phyloP scores from a whole-genome alignment of 2,113 vertebrate genomes.

The Laticauda colubrina region DNA sequence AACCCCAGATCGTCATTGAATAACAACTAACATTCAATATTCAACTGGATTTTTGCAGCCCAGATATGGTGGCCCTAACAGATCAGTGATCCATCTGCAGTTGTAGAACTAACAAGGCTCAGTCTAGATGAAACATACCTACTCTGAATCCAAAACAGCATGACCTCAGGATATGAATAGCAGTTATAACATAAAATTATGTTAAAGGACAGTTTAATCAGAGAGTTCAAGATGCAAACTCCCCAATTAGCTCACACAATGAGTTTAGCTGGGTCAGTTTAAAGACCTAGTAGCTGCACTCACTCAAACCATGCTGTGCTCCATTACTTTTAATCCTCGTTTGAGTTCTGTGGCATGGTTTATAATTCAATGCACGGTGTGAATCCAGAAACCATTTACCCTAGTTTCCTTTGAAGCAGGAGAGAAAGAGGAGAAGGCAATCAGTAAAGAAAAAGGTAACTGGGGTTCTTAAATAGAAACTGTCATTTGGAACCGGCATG shows the following conservation, averaged over 20 bases:
- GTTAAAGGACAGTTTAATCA: neutral
- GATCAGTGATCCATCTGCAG: neutral
- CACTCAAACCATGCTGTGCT: neutral
- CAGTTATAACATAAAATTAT: neutral
- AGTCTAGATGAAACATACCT: neutral
- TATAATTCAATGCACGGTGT: neutral
- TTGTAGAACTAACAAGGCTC: neutral
- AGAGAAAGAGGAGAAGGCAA: neutral
- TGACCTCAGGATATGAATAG: neutral
- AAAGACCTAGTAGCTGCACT: neutral
- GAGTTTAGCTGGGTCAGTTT: neutral
- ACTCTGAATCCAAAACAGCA: neutral
- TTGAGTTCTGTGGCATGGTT: neutral
- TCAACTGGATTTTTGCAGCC: neutral
- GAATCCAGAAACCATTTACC: neutral
- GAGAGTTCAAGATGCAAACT: neutral
- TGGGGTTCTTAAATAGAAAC: neutral
- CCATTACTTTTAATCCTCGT: neutral
- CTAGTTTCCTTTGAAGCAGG: neutral
- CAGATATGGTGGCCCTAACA: neutral
- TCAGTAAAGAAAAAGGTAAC: neutral
- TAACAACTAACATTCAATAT: neutral
- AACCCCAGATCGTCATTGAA: neutral
- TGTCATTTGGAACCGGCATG: neutral
- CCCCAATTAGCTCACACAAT: neutral